These are phyloP conservation scores for Nomada goodeniana DNA, from an alignment of 2,888 invertebrate species.

Conservation along the genomic window DNA sequence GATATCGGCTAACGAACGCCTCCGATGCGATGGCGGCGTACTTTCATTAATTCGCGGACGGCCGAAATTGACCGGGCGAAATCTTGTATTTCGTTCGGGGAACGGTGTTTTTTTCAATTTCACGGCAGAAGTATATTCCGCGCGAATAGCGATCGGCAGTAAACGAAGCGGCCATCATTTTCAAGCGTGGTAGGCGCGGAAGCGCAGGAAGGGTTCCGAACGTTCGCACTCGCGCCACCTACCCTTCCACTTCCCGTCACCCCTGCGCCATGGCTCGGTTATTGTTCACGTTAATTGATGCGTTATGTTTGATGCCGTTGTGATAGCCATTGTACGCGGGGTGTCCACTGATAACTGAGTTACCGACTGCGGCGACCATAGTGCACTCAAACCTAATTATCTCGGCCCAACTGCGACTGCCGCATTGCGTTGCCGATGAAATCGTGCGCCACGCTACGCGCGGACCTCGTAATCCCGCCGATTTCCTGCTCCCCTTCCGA, in stretches of 20 bases:
- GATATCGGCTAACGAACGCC: conserved; percentile 38
- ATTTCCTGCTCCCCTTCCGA: background rate
- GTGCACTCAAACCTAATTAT: conserved; percentile 85
- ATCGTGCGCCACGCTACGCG: conserved; percentile 42
- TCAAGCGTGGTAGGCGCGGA: conserved; percentile 27
- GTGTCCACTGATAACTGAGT: conserved; percentile 85
- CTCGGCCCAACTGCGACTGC: conserved; percentile 83
- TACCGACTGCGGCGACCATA: conserved; percentile 84
- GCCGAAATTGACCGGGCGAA: background rate
- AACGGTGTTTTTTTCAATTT: background rate
- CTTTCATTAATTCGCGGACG: conserved; percentile 12
- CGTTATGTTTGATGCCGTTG: conserved; percentile 85
- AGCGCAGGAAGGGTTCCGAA: conserved; percentile 53
- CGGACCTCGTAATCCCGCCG: background rate
- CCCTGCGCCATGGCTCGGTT: conserved; percentile 78
- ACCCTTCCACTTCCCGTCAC: conserved; percentile 39
- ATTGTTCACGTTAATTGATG: conserved; percentile 85
- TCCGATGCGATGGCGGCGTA: conserved; percentile 2
- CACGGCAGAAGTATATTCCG: background rate
- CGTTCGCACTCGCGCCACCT: conserved; percentile 49
- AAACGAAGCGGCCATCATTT: conserved; percentile 18
- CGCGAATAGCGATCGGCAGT: background rate
- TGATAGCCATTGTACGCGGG: conserved; percentile 84
- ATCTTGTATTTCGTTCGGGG: background rate
- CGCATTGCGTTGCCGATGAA: conserved; percentile 79